A percentile compares a stretch with the other conserved stretches of the same genome.
phyloP scores from a whole-genome alignment of 2,797 vertebrate species.

The Mallotus villosus region DNA sequence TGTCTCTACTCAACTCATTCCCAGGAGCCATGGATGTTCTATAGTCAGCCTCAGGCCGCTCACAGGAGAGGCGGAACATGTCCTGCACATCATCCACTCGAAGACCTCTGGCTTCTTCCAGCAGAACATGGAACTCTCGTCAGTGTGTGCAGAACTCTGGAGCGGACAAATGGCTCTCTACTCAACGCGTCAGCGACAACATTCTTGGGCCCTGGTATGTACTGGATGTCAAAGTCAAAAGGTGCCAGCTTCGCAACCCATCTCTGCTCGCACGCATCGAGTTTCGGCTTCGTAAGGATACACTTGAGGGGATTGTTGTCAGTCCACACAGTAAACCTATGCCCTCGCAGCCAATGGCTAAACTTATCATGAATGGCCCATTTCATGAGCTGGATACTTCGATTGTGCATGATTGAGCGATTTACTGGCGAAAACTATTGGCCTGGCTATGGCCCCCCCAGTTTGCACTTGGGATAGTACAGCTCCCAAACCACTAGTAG shows the following conservation, averaged over 20 bases:
- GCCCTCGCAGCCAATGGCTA: too few species aligned
- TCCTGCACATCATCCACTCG: background rate
- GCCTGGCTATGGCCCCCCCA: too few species aligned
- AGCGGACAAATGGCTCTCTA: constrained; percentile 17
- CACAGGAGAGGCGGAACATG: constrained; percentile 5
- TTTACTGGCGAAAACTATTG: too few species aligned
- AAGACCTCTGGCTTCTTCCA: constrained; percentile 1
- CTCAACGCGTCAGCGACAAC: constrained; percentile 20
- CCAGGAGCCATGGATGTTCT: background rate
- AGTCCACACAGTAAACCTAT: too few species aligned
- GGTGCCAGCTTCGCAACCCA: constrained; percentile 19
- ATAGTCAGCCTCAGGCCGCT: background rate
- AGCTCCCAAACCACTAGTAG: too few species aligned
- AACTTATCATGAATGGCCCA: too few species aligned
- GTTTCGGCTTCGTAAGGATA: too few species aligned
- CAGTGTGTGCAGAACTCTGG: constrained; percentile 11
- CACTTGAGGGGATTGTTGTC: too few species aligned
- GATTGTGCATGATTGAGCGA: too few species aligned
- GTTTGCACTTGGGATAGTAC: too few species aligned
- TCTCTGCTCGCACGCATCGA: background rate
- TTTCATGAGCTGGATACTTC: too few species aligned
- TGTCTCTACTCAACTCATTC: too few species aligned
- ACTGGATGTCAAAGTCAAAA: constrained; percentile 26
- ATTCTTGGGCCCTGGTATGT: constrained; percentile 20
- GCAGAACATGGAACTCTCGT: background rate